A percentile compares a stretch with the other conserved stretches of the same genome.
phyloP scores from a whole-genome alignment of 1,140 invertebrate genomes.

The Thaumetopoea pityocampa region DNA sequence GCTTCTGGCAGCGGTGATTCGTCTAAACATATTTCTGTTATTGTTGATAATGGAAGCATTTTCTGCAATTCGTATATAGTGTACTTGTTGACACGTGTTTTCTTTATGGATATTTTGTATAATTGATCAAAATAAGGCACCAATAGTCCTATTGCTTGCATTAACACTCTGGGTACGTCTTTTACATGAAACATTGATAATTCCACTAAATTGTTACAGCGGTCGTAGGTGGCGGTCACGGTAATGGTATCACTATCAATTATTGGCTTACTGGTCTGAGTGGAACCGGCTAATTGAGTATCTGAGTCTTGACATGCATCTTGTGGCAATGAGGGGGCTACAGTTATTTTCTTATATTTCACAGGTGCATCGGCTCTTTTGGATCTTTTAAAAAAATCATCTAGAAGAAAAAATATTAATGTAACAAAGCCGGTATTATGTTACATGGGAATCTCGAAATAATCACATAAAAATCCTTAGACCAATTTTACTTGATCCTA shows the following conservation, averaged over 20 bases:
- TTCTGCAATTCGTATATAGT: slow-evolving; percentile 37
- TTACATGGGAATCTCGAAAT: too few species aligned
- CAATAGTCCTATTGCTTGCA: slow-evolving; percentile 31
- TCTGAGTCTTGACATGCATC: too few species aligned
- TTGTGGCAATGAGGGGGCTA: too few species aligned
- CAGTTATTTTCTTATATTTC: too few species aligned
- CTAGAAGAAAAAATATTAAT: too few species aligned
- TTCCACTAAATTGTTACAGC: slow-evolving; percentile 29
- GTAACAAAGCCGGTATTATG: too few species aligned
- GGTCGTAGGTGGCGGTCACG: slow-evolving; percentile 27
- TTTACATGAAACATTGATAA: slow-evolving; percentile 22
- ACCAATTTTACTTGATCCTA: too few species aligned
- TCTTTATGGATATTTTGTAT: slow-evolving; percentile 30
- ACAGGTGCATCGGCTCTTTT: too few species aligned
- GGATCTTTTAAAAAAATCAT: too few species aligned
- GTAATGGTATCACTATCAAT: slow-evolving; percentile 2
- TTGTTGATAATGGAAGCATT: slow-evolving; percentile 24
- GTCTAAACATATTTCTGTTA: slow-evolving; percentile 41
- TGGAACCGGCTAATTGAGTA: too few species aligned
- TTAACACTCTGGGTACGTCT: slow-evolving; percentile 23
- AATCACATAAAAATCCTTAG: too few species aligned
- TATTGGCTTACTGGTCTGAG: too few species aligned
- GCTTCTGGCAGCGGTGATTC: slow-evolving; percentile 21
- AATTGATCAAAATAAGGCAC: slow-evolving; percentile 28
- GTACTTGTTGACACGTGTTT: slow-evolving; percentile 26